Conservation (phyloP, 2,888 invertebrate species). For the Imbricaverruca yamaguchii region DNA sequence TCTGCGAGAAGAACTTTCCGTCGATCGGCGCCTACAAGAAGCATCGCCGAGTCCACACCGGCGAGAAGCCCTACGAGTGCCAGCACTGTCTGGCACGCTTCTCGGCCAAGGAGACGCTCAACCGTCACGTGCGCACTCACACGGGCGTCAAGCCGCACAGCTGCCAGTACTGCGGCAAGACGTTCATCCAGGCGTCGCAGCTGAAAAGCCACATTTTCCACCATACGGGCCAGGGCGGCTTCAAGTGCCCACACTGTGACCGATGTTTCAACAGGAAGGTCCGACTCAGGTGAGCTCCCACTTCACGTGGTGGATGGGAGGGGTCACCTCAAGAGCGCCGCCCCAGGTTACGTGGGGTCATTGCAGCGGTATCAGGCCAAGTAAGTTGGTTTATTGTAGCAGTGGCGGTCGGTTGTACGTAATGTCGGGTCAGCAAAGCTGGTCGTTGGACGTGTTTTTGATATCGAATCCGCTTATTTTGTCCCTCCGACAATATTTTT, state of each 20-base stretch:
- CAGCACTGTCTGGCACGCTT: neutral
- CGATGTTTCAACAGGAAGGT: conserved; percentile 49
- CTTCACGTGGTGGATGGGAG: too few species aligned
- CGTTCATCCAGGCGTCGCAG: conserved; percentile 55
- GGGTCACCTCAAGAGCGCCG: too few species aligned
- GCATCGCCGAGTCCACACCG: conserved; percentile 19
- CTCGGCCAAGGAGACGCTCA: conserved; percentile 21
- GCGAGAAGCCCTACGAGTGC: conserved; percentile 17
- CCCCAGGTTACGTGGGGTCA: too few species aligned
- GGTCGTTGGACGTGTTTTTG: too few species aligned
- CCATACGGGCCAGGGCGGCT: conserved; percentile 56
- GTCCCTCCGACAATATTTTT: too few species aligned
- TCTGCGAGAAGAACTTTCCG: conserved; percentile 38
- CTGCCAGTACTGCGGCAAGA: conserved; percentile 18
- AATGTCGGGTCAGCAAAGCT: too few species aligned
- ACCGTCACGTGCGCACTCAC: conserved; percentile 18
- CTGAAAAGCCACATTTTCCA: conserved; percentile 68
- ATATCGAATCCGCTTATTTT: too few species aligned
- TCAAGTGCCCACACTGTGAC: conserved; percentile 55
- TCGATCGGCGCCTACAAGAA: conserved; percentile 38
- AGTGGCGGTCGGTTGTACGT: too few species aligned
- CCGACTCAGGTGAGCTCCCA: conserved; percentile 35
- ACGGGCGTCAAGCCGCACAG: conserved; percentile 14
- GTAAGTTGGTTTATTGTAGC: too few species aligned
- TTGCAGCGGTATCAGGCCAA: too few species aligned